Evolutionary conservation across 2,797 vertebrate species (phyloP), one percentile per base, ranked within the genome.

Genomic region (Cygnus olor): DNA sequence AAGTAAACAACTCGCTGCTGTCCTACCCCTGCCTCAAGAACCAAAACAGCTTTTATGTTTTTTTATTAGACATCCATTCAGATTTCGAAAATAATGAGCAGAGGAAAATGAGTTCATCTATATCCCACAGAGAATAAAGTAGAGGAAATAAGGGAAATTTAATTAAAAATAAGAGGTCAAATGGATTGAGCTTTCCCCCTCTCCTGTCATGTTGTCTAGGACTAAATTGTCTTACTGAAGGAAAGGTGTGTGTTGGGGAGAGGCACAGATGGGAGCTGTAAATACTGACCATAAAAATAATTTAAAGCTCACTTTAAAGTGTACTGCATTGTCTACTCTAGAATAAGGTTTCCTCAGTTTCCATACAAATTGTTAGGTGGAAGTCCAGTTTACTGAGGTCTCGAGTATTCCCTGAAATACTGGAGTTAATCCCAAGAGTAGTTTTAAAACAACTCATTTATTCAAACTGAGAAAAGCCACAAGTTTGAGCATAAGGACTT

Each of bases 151-250:
- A 53, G 19, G 38, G 34, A 61, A 69, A 28, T 13, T 72, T 93
- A 91, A 90, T 96, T 94, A 90, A 94, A 84, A 84, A 42, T 34
- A 45, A 77, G 85, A 93, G 53, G 49, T 87, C 16, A 73, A 57
- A 53, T 22, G 24, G 69, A 60, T 94, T 94, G 65, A 71, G 45
- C n/a, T 89, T 30, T 80, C 11, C 13, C 60, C 14, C 68, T 92
- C 10, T 56, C 13, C 64, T 90, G 58, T 45, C 30, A 11, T 24
- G 20, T 69, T 72, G 56, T 49, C 20, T 19, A 10, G 30, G 42
- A 42, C 44, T 65, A 14, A 42, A 27, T 6, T 34, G 25, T 58
- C 68, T 71, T 47, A 5, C 61, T 78, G 44, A 8, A 82, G 45
- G 74, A 60, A 81, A 13, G 64, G 30, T 76, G 22, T 45, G 24